phyloP scores from a whole-genome alignment of 2,888 invertebrate species.

The Sarcophaga variegata region DNA sequence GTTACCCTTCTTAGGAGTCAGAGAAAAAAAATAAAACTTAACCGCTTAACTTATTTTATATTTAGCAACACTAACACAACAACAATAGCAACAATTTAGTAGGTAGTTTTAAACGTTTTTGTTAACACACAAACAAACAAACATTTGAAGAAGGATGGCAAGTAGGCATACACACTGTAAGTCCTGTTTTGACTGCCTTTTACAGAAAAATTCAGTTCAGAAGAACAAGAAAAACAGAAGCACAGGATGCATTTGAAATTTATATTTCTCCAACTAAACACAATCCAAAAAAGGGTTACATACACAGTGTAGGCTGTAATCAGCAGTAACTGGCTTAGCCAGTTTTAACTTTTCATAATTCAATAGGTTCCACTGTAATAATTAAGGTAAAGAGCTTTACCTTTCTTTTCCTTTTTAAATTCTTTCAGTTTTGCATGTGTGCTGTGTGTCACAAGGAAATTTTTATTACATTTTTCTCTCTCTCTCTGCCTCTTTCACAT shows the following conservation, averaged over 20 bases:
- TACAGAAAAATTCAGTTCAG: conserved; percentile 72
- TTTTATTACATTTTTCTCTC: background rate
- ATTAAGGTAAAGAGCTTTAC: no score
- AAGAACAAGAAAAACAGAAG: conserved; percentile 57
- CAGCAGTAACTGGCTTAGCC: no score
- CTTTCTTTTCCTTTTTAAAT: background rate
- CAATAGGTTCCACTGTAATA: background rate
- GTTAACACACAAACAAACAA: background rate
- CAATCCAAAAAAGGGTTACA: background rate
- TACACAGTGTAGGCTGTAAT: background rate
- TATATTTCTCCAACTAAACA: conserved; percentile 11
- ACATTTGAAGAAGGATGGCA: background rate
- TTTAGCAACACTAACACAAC: conserved; percentile 22
- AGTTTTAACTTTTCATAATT: no score
- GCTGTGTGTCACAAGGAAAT: background rate
- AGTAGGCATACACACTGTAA: background rate
- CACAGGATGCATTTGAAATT: background rate
- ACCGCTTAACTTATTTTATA: conserved; percentile 66
- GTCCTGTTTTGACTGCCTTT: background rate
- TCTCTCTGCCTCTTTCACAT: background rate
- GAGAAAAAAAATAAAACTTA: conserved; percentile 25
- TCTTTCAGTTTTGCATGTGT: background rate
- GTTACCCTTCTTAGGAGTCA: background rate
- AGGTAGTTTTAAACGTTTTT: conserved; percentile 37
- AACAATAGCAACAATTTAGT: conserved; percentile 21